A percentile compares a stretch with the other conserved stretches of the same genome.
phyloP scores from a whole-genome alignment of 2,888 invertebrate species.

The Leucophora obtusa region DNA sequence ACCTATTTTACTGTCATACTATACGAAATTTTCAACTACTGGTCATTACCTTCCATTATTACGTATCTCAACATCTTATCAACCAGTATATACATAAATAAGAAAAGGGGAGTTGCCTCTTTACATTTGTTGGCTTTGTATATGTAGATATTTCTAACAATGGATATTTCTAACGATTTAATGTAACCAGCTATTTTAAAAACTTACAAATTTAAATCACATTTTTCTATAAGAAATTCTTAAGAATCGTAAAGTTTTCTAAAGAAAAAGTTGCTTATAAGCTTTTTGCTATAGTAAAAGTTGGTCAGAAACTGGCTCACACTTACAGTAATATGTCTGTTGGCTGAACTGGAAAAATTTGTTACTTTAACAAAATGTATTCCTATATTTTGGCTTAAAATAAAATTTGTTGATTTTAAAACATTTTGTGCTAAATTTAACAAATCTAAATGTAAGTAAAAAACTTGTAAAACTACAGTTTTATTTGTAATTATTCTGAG shows the following conservation, averaged over 20 bases:
- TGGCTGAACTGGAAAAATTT: no score
- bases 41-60: constrained; percentile 26
- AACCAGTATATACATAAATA: constrained; percentile 4
- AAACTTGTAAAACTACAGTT: no score
- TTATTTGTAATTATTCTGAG: no score
- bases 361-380: no score
- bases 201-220: no score
- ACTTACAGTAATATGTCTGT: no score
- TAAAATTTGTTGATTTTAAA: no score
- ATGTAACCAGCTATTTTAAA: constrained; percentile 12
- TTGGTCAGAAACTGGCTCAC: not conserved
- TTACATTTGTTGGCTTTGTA: not conserved
- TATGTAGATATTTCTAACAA: not conserved
- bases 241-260: not conserved
- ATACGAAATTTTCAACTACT: constrained; percentile 26
- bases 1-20: constrained; percentile 55
- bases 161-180: not conserved
- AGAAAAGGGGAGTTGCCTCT: constrained; percentile 44
- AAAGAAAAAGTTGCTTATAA: no score
- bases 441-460: no score
- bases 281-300: not conserved
- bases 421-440: no score
- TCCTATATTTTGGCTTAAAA: no score
- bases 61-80: constrained; percentile 13
- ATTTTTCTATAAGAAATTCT: not conserved